These are phyloP conservation scores for Umimayanthus kanabou DNA, from an alignment of 92 coral and sea anemone species.

Conservation along the genomic window DNA sequence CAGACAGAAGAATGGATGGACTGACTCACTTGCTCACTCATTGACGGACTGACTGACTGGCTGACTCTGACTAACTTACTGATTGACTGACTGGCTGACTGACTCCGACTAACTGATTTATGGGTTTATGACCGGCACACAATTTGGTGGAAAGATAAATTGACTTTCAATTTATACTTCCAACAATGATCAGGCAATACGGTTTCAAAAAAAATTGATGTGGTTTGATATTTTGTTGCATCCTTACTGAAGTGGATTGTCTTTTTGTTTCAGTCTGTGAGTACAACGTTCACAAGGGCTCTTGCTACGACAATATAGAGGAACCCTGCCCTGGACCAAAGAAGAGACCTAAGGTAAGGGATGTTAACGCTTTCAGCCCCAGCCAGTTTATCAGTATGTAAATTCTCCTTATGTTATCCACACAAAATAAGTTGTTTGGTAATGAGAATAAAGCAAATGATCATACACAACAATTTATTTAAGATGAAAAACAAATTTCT, in stretches of 20 bases:
- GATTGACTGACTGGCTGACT: not conserved
- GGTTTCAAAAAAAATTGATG: not conserved
- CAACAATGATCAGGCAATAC: not conserved
- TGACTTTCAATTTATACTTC: not conserved
- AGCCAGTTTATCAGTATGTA: too few species aligned
- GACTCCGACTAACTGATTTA: not conserved
- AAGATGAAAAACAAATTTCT: too few species aligned
- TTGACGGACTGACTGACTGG: not conserved
- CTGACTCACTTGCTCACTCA: not conserved
- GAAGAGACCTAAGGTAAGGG: slow-evolving; percentile 73
- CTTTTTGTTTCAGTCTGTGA: slow-evolving; percentile 76
- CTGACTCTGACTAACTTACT: not conserved
- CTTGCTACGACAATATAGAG: slow-evolving; percentile 82
- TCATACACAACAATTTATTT: too few species aligned
- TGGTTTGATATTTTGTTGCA: not conserved
- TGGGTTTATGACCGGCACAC: not conserved
- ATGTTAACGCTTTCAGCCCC: too few species aligned
- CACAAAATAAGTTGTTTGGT: too few species aligned
- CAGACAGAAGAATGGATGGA: not conserved
- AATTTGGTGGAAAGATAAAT: not conserved
- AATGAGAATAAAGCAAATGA: too few species aligned
- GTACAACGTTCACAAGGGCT: slow-evolving; percentile 91
- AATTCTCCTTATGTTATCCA: too few species aligned
- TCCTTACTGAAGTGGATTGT: not conserved
- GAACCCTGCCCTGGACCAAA: slow-evolving; percentile 92